These are phyloP conservation scores for Pardosa pseudoannulata DNA, from an alignment of 2,888 invertebrate species.

Conservation along the genomic window DNA sequence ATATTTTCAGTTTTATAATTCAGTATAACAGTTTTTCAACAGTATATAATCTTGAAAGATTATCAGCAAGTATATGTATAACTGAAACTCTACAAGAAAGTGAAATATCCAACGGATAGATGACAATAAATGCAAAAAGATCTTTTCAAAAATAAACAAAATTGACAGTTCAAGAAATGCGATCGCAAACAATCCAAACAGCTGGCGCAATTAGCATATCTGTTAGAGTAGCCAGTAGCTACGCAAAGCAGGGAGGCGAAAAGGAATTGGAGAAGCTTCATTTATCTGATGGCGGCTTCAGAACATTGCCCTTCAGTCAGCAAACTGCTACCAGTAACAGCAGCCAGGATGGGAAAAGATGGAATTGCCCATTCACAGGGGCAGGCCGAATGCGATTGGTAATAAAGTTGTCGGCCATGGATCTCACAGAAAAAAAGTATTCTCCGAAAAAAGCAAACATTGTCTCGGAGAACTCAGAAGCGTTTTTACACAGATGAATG, in stretches of 20 bases:
- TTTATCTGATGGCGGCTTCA: constrained; percentile 57
- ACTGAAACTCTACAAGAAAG: too few relatives aligned
- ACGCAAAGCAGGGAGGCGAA: constrained; percentile 21
- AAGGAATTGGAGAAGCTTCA: constrained; percentile 49
- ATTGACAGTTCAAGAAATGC: not conserved
- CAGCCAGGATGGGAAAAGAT: constrained; percentile 57
- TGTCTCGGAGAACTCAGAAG: not conserved
- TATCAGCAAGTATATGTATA: too few relatives aligned
- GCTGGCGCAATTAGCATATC: constrained; percentile 52
- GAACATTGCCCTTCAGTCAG: constrained; percentile 62
- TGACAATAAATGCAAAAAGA: not conserved
- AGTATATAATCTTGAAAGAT: too few relatives aligned
- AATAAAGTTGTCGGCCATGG: constrained; percentile 18
- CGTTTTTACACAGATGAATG: constrained; percentile 28
- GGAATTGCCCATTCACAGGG: constrained; percentile 55
- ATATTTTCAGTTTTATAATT: too few relatives aligned
- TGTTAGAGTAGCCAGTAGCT: constrained; percentile 21
- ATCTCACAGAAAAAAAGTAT: not conserved
- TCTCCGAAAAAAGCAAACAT: constrained; percentile 6
- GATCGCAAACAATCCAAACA: constrained; percentile 21
- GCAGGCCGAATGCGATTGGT: constrained; percentile 28
- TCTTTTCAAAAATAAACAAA: not conserved
- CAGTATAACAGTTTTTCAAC: too few relatives aligned
- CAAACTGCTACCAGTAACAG: not conserved
- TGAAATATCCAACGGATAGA: too few relatives aligned